Conservation (phyloP, 2,113 vertebrate genomes). For the Oreochromis tanganicae region DNA sequence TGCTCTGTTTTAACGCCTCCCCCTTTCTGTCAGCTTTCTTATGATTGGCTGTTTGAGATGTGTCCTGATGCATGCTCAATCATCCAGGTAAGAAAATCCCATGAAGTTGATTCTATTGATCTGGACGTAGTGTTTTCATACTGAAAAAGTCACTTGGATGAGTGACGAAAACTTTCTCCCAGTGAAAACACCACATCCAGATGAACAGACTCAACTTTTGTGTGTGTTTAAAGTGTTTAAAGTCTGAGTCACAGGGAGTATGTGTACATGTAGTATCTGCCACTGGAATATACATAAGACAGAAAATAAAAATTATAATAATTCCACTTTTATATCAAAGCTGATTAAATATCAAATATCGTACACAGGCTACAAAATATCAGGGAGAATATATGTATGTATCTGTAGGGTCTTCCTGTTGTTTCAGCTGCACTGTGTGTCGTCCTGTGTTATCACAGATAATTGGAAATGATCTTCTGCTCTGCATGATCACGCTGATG, state of each 20-base stretch:
- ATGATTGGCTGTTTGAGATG: background rate
- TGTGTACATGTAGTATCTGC: background rate
- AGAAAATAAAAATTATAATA: background rate
- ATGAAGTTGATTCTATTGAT: too few species aligned
- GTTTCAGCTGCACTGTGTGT: background rate
- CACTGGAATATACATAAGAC: background rate
- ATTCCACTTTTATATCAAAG: background rate
- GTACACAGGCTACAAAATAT: background rate
- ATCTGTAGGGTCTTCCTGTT: background rate
- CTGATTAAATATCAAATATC: background rate
- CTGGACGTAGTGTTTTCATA: too few species aligned
- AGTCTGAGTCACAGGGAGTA: background rate
- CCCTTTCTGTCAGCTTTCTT: background rate
- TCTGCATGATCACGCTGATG: background rate
- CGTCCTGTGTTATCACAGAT: background rate
- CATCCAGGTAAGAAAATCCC: too few species aligned
- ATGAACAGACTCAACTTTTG: too few species aligned
- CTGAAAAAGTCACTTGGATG: too few species aligned
- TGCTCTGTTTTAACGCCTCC: background rate
- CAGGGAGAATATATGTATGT: background rate
- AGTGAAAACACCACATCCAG: too few species aligned
- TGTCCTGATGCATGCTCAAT: too few species aligned
- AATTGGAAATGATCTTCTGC: background rate
- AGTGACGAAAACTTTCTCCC: too few species aligned
- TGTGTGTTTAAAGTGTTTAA: background rate